These are phyloP conservation scores for Labrus mixtus DNA, from an alignment of 2,113 vertebrate species.

Conservation along the genomic window DNA sequence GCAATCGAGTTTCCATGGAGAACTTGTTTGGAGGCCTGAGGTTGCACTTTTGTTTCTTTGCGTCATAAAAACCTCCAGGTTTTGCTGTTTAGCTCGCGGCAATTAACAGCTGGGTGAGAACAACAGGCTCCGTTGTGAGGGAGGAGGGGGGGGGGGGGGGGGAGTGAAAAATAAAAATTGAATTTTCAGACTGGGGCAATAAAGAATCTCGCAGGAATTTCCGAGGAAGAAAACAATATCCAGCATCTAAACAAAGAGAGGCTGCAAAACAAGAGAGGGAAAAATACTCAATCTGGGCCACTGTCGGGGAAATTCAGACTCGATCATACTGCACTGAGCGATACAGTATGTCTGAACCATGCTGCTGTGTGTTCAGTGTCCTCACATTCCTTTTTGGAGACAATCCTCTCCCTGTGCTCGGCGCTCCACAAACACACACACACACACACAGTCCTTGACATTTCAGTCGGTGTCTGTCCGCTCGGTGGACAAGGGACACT, in stretches of 20 bases:
- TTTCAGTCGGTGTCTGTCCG: constrained; percentile 55
- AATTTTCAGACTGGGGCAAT: constrained; percentile 20
- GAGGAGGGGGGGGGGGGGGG: too few species aligned
- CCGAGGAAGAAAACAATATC: constrained; percentile 31
- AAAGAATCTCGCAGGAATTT: constrained; percentile 8
- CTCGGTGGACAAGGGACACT: constrained; percentile 44
- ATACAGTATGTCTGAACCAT: constrained; percentile 39
- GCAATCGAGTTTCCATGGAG: constrained; percentile 22
- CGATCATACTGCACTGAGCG: constrained; percentile 1
- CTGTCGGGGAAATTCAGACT: too few species aligned
- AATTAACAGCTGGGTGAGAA: constrained; percentile 54
- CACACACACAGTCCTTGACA: constrained; percentile 65
- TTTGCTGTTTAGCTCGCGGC: constrained; percentile 38
- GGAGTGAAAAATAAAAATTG: background rate
- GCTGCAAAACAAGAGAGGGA: background rate
- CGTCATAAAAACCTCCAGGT: constrained; percentile 19
- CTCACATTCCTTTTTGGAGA: constrained; percentile 64
- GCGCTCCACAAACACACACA: constrained; percentile 25
- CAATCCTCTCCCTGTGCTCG: constrained; percentile 66
- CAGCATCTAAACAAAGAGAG: constrained; percentile 16
- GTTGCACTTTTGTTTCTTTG: constrained; percentile 1
- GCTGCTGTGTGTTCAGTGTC: constrained; percentile 52
- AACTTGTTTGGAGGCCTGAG: background rate
- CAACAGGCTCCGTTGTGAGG: constrained; percentile 1
- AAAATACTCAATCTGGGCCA: background rate